Base-by-base conservation (phyloP, 2,888 invertebrate genomes). In the Stictocephala bisonia region DNA sequence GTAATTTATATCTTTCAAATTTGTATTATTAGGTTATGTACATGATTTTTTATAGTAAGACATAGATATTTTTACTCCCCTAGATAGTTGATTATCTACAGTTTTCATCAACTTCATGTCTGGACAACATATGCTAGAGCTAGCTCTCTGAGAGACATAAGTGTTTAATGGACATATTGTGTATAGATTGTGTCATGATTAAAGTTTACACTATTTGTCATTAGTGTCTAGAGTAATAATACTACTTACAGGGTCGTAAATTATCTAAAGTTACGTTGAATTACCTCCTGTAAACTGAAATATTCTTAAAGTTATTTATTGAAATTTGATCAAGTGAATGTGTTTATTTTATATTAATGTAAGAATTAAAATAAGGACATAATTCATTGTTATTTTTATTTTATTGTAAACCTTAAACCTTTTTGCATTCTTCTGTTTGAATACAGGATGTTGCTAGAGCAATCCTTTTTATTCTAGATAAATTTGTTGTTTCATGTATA, bases 331-430 rank as follows among this genome's bases (percentile, higher is more conserved):
- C 27, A 44, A 64, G 64, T 64, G 44, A 64, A 44, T 44, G 64
- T 64, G 64, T 64, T 64, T 64, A 64, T 64, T 64, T 44, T 64
- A 64, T 64, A 64, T 64, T 44, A 44, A 27, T 60, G 44, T 64
- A 26, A 64, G n/a, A 35, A 22, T n/a, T 44, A 64, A 44, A 44
- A 64, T n/a, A 44, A 44, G 15, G 15, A 44, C 44, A n/a, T 4
- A 44, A 44, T 4, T 4, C 4, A 15, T 44, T 15, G 44, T 6
- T n/a, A 15, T 44, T 9, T n/a, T n/a, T n/a, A n/a, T n/a, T n/a
- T n/a, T n/a, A n/a, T n/a, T n/a, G n/a, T n/a, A n/a, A n/a, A n/a
- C n/a, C n/a, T n/a, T n/a, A n/a, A n/a, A n/a, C n/a, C n/a, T n/a
- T n/a, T n/a, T n/a, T n/a, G n/a, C n/a, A n/a, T n/a, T n/a, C n/a